A percentile compares a stretch with the other conserved stretches of the same genome.
Evolutionary conservation across 2,113 vertebrate species (phyloP).

Genomic region (Chaetura pelagica): DNA sequence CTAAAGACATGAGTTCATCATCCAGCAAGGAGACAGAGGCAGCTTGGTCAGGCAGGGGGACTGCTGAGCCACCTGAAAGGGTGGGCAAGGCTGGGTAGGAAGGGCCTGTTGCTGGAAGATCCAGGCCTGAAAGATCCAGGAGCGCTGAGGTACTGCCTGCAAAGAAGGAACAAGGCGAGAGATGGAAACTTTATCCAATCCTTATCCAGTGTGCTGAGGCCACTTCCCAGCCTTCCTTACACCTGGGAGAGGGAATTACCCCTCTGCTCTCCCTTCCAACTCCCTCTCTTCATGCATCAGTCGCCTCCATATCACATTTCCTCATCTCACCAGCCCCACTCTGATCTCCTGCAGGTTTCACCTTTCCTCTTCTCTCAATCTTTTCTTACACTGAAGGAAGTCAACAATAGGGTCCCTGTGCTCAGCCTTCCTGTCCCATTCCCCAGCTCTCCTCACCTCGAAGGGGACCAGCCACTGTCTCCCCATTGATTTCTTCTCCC

Average conservation of each 20-base stretch:
- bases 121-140: constrained; percentile 90
- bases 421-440: background rate
- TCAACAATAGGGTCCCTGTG: background rate
- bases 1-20: constrained; percentile 96
- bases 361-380: background rate
- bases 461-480: constrained; percentile 67
- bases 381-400: background rate
- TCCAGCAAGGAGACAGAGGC: constrained; percentile 86
- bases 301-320: background rate
- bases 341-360: background rate
- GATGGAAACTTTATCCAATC: background rate
- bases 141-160: constrained; percentile 86
- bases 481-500: constrained; percentile 92
- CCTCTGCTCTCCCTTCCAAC: background rate
- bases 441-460: constrained; percentile 74
- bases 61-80: constrained; percentile 55
- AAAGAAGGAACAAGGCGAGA: background rate
- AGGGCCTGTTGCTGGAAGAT: constrained; percentile 76
- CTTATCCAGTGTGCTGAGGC: background rate
- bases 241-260: background rate
- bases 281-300: background rate
- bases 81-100: constrained; percentile 77
- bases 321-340: background rate
- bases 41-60: constrained; percentile 75
- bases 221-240: background rate